Evolutionary conservation across 1,140 invertebrate species (phyloP), one percentile per base, ranked within the genome.

Genomic region (Calephelis nemesis): DNA sequence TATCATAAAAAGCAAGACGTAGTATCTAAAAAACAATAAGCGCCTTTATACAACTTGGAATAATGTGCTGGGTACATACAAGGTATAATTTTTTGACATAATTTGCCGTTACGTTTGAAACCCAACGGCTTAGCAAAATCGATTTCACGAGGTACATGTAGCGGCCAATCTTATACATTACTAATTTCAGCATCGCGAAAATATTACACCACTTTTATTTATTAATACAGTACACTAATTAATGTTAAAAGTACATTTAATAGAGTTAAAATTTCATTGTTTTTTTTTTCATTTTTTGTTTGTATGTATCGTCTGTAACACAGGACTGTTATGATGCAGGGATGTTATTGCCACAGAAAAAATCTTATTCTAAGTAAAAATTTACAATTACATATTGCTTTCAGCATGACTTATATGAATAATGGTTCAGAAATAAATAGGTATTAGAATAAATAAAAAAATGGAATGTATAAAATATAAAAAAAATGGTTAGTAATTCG

Each of bases 371-470:
- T 58, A 58, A 12, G 30, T 30, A 30, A 30, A 19, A 58, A 39
- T 58, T 39, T 58, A 58, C 54, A 58, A 19, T 58, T 39, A 58
- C 10, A 30, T 58, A 58, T 58, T 58, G 54, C 54, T 58, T 58
- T 58, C 10, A 19, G 10, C 12, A 9, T 58, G 54, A 7, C 54
- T 58, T 12, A 19, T 58, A 30, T 7, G 30, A 30, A 2, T 58
- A 39, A 30, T 6, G 9, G 10, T 6, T 30, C 10, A 39, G 30
- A 58, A 58, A 58, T 58, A 58, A 58, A 58, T 58, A 7, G 3
- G 5, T 11, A 7, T 58, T 39, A 39, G 30, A 58, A 39, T 4
- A 12, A 58, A 11, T 7, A 58, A 58, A 39, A 39, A 30, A 58
- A 58, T 39, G 54, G 54, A 58, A 58, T 58, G 54, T 7, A 12